Evolutionary conservation across 2,888 invertebrate genomes (phyloP), one percentile per base, ranked within the genome.

Genomic region (Pachymerium ferrugineum): DNA sequence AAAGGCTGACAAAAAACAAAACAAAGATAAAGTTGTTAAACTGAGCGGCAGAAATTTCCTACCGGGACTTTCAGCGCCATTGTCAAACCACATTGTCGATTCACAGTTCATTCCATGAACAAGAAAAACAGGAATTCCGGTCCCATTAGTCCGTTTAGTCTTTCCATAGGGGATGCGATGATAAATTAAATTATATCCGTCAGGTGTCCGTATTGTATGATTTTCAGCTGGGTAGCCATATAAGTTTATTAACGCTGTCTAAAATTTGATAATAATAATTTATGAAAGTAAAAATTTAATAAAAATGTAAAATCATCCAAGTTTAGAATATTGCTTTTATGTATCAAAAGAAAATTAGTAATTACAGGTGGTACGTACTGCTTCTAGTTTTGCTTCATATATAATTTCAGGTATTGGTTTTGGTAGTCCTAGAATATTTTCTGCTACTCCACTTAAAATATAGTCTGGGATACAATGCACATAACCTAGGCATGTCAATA

Each of bases 41-140:
- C n/a, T 42, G n/a, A 2, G 19, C 10, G n/a, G n/a, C n/a, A 16
- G 4, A n/a, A 16, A 47, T 47, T 3, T 8, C 12, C 10, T 25
- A 62, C 62, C 62, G 22, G 28, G 28, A 62, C 62, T 62, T 25
- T 62, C 62, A 62, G 62, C 25, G 28, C 62, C 62, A 5, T 28
- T 62, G 14, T 25, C n/a, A 62, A 62, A 62, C 62, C 62, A 62
- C 62, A 28, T 22, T 10, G 62, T 25, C 1, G 62, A 62, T 62
- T 62, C 62, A 12, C 62, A 62, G 12, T 62, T 62, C 62, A 62
- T 62, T 25, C 62, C 62, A 62, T 62, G 62, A 3, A 62, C 25
- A 4, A 62, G n/a, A 28, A 62, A 28, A 62, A 62, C 62, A 3
- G 62, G 62, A 62, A 62, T 62, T 25, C 25, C 62, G 3, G 25